These are phyloP conservation scores for Temnopleurus reevesii DNA, from an alignment of 53 echinoderm and acorn worm genomes.

Conservation along the genomic window DNA sequence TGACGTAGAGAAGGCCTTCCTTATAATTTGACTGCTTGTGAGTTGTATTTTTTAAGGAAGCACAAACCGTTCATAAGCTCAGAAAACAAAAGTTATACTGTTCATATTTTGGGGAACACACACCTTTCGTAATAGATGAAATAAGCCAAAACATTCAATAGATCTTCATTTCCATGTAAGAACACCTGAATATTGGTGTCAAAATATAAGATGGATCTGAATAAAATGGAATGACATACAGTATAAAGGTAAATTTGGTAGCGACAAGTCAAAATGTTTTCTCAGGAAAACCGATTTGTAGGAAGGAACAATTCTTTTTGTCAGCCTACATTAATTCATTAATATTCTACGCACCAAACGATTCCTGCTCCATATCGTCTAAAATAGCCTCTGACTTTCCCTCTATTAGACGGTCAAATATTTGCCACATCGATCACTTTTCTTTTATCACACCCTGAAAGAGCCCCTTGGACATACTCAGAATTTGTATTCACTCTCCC, in stretches of 20 bases:
- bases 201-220: neutral
- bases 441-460: slow-evolving; percentile 35
- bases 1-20: too few species aligned
- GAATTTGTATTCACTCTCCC: neutral
- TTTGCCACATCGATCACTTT: slow-evolving; percentile 52
- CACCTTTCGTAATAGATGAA: too few species aligned
- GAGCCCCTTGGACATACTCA: slow-evolving; percentile 14
- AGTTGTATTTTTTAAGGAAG: too few species aligned
- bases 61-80: too few species aligned
- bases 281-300: neutral
- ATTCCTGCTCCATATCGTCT: neutral
- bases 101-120: too few species aligned
- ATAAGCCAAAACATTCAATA: too few species aligned
- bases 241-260: neutral
- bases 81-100: too few species aligned
- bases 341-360: slow-evolving; percentile 5
- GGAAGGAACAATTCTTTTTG: neutral
- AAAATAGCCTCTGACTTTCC: slow-evolving; percentile 50
- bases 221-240: neutral
- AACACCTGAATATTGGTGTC: too few species aligned
- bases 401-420: slow-evolving; percentile 38
- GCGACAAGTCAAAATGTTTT: neutral
- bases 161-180: too few species aligned
- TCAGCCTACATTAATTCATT: neutral
- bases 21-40: too few species aligned